phyloP scores from a whole-genome alignment of 1,140 invertebrate species.

The Dolichoris vasculosae region DNA sequence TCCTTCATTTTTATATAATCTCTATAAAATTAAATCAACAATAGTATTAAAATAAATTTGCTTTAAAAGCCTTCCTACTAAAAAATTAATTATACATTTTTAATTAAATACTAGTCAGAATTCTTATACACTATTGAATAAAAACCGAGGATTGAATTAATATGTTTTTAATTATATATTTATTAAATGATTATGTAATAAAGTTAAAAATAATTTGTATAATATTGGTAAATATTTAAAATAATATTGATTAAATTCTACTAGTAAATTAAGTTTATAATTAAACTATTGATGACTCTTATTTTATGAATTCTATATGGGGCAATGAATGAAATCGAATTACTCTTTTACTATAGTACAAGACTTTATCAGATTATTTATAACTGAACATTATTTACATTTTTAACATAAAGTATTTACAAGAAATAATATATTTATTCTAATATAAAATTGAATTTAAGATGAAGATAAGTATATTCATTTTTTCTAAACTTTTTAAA shows the following conservation, averaged over 20 bases:
- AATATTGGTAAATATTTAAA: no score
- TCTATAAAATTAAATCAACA: no score
- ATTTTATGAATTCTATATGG: not conserved
- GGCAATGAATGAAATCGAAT: not conserved
- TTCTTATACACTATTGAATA: no score
- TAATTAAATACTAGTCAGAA: no score
- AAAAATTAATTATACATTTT: no score
- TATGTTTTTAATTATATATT: no score
- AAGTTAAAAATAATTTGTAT: not conserved
- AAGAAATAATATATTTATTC: not conserved
- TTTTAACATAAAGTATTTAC: not conserved
- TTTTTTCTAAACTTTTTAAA: no score
- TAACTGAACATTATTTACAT: not conserved
- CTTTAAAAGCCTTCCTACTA: no score
- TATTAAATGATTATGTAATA: not conserved
- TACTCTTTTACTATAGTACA: not conserved
- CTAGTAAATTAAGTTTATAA: conserved; percentile 4
- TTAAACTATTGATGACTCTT: not conserved
- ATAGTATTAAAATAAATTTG: no score
- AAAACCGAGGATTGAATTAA: no score
- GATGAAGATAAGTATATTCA: no score
- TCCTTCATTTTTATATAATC: no score
- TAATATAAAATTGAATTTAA: not conserved
- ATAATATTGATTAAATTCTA: not conserved
- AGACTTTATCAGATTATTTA: not conserved